Evolutionary conservation across 1,140 invertebrate species (phyloP).

Genomic region (Brachionus manjavacas): DNA sequence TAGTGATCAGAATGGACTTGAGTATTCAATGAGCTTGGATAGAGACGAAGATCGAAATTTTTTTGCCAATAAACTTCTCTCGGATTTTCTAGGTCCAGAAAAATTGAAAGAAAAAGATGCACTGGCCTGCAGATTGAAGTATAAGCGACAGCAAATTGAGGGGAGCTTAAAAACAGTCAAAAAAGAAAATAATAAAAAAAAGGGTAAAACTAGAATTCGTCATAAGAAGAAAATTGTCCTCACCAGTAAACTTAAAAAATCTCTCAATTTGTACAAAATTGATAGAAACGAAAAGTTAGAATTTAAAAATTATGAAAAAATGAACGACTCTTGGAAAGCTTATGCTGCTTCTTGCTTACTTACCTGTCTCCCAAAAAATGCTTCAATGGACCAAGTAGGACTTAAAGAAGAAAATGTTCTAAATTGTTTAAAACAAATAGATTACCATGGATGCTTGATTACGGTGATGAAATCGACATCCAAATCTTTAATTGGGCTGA

Average conservation of each 20-base stretch:
- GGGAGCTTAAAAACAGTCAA: not conserved
- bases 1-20: not conserved
- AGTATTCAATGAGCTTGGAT: not conserved
- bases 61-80: not conserved
- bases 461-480: not conserved
- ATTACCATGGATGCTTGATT: slow-evolving; percentile 27
- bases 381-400: not conserved
- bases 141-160: slow-evolving; percentile 28
- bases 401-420: not conserved
- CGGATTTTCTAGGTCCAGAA: not conserved
- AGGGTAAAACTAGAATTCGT: not conserved
- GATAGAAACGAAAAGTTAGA: not conserved
- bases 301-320: slow-evolving; percentile 6
- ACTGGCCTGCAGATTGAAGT: not conserved
- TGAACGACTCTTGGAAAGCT: slow-evolving; percentile 8
- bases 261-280: slow-evolving; percentile 11
- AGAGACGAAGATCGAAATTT: not conserved
- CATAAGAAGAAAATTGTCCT: not conserved
- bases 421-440: slow-evolving; percentile 40
- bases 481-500: not conserved
- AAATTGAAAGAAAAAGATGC: slow-evolving; percentile 34
- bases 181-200: slow-evolving; percentile 20
- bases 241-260: slow-evolving; percentile 13
- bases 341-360: slow-evolving; percentile 24
- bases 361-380: slow-evolving; percentile 12